Evolutionary conservation across 1,140 invertebrate species (phyloP), one percentile per base, ranked within the genome.

Genomic region (Aricia agestis): DNA sequence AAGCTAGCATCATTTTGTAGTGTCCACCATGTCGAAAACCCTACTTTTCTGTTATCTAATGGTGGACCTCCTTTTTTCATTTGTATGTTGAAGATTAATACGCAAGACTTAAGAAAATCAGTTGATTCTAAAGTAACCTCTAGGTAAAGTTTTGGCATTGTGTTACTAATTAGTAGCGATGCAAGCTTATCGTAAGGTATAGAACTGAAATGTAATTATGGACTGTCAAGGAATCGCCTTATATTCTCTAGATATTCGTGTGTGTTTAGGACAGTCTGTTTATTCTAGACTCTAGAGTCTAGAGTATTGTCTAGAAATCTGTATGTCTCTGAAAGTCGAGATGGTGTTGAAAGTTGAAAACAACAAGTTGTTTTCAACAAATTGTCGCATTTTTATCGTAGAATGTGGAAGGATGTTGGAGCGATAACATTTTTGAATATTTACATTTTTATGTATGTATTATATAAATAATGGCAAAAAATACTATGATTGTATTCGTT

Each of bases 141-240:
- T 25, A 25, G 25, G 1, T 25, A 9, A 52, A 9, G 45, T 52
- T 52, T 11, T 9, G 45, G 36, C 36, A 6, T 25, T 3, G 25
- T 25, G 36, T 36, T 3, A 32, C 2, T 32, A 32, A 32, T 2
- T 36, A 1, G 36, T 36, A 6, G 36, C 1, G 9, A 9, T 52
- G 45, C 13, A 0, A 1, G 18, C 4, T n/a, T 18, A 59, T 63
- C 7, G 18, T 63, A 19, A 63, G 59, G 19, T 19, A 63, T 19
- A 19, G 17, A 63, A 63, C 10, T 19, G 59, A 19, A 11, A 9
- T 19, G 59, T 63, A 63, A 19, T 19, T 25, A 19, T 63, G 59
- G 59, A 63, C 59, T 63, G 59, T 63, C 17, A 25, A 63, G 59
- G 18, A 52, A 25, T 63, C 59, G 59, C 59, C 59, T 63, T 63